Percentiles rank a stretch among this genome's conserved stretches.
Evolutionary conservation across 2,888 invertebrate species (phyloP).

Genomic region (Ptychoptera contaminata): DNA sequence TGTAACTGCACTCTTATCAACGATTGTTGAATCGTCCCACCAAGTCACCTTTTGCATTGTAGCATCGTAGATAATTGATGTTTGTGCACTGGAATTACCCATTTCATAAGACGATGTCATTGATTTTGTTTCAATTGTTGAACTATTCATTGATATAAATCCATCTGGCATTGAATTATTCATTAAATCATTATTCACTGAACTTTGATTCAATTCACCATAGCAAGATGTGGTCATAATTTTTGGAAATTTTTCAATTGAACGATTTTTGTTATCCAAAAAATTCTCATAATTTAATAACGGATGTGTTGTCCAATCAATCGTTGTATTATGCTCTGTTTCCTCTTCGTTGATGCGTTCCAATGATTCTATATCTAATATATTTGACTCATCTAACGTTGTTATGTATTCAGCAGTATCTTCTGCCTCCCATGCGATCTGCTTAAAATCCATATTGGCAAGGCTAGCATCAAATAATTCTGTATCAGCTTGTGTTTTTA

Average conservation of each 20-base stretch:
- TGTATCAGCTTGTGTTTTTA: not conserved
- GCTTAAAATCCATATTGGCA: constrained; percentile 3
- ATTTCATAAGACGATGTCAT: not conserved
- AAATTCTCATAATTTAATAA: not conserved
- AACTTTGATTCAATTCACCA: constrained; percentile 21
- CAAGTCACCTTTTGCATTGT: no score
- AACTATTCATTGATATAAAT: constrained; percentile 3
- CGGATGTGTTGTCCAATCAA: constrained; percentile 3
- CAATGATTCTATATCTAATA: constrained; percentile 23
- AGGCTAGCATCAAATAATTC: not conserved
- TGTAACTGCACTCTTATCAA: no score
- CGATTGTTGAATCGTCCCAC: no score
- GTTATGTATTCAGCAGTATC: constrained; percentile 20
- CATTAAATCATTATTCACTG: not conserved
- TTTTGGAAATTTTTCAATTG: constrained; percentile 18
- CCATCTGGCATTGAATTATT: constrained; percentile 1
- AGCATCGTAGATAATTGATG: no score
- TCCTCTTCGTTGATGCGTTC: constrained; percentile 18
- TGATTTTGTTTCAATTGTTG: constrained; percentile 1
- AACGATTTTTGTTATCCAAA: constrained; percentile 10
- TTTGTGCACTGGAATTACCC: not conserved
- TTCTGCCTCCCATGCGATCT: constrained; percentile 11
- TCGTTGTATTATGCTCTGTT: not conserved
- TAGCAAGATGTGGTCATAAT: constrained; percentile 31
- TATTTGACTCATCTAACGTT: constrained; percentile 26